Evolutionary conservation across 2,888 invertebrate genomes (phyloP).

Genomic region (Thysanoteuthis rhombus): DNA sequence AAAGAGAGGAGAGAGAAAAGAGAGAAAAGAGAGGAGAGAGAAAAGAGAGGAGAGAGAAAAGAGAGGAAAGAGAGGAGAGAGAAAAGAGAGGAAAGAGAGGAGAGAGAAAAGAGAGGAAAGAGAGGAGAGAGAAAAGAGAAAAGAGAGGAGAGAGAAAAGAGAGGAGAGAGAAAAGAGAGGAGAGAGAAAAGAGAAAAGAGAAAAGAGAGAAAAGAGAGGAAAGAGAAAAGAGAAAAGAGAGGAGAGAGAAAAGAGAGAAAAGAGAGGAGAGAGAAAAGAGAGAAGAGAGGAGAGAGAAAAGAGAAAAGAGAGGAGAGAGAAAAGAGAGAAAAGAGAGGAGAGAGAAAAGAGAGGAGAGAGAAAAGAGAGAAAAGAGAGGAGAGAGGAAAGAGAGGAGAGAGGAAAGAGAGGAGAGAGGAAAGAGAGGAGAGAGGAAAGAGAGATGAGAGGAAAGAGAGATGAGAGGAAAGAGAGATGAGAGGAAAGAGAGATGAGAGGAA

Average conservation of each 20-base stretch:
- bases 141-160: background rate
- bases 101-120: background rate
- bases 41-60: background rate
- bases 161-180: background rate
- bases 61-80: background rate
- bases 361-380: background rate
- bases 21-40: background rate
- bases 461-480: background rate
- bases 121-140: background rate
- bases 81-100: background rate
- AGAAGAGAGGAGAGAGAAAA: background rate
- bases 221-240: background rate
- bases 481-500: too few species aligned
- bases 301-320: background rate
- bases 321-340: background rate
- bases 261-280: background rate
- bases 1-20: background rate
- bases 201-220: background rate
- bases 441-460: too few species aligned
- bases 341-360: background rate
- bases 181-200: background rate
- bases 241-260: background rate
- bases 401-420: background rate
- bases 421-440: too few species aligned
- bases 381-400: background rate